Evolutionary conservation across 2,888 invertebrate species (phyloP).

Genomic region (Epinotia nisella): DNA sequence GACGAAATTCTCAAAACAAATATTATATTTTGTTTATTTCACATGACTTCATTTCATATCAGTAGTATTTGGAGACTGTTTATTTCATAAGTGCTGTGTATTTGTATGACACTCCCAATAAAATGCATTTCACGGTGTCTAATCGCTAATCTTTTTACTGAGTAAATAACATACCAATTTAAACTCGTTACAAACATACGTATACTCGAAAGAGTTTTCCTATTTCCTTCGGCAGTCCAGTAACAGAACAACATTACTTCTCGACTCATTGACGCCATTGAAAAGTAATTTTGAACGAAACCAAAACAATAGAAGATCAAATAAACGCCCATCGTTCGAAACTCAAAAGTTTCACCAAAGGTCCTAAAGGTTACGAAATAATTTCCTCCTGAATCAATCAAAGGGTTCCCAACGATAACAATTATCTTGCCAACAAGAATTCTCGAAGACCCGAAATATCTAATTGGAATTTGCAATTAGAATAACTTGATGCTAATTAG

Average conservation of each 20-base stretch:
- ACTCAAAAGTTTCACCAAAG: conserved; percentile 18
- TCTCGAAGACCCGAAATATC: conserved; percentile 73
- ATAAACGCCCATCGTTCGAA: conserved; percentile 2
- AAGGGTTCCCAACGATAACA: conserved; percentile 74
- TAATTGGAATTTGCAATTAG: conserved; percentile 84
- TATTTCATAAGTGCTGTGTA: no score
- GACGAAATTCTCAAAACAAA: no score
- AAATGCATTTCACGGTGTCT: no score
- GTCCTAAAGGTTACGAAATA: conserved; percentile 63
- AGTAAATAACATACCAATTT: no score
- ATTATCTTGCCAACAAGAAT: conserved; percentile 76
- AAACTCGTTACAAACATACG: no score
- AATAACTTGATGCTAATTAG: conserved; percentile 74
- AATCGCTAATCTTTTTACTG: no score
- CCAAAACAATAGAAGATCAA: conserved; percentile 28
- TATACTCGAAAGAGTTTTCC: neutral
- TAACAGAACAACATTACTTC: neutral
- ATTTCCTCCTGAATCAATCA: conserved; percentile 62
- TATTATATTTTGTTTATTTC: no score
- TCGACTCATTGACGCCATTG: neutral
- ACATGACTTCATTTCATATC: no score
- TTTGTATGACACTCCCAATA: no score
- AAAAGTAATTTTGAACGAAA: neutral
- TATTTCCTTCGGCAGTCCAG: neutral
- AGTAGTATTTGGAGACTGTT: no score